Conservation (phyloP, 2,113 vertebrate species). For the Galemys pyrenaicus region DNA sequence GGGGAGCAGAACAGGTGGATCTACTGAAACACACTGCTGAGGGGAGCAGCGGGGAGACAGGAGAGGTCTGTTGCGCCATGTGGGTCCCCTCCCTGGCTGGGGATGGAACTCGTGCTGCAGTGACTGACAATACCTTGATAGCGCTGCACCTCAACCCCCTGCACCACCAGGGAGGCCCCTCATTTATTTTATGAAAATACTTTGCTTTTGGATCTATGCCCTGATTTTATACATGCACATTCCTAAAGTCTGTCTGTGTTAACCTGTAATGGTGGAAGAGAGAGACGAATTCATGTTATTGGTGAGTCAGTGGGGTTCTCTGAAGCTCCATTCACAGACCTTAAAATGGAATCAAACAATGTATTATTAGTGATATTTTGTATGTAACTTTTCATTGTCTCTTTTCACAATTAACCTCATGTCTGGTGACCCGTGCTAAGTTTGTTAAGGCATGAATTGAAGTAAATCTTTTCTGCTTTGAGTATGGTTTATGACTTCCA, state of each 20-base stretch:
- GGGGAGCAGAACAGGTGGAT: no score
- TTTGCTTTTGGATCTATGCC: background rate
- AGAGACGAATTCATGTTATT: background rate
- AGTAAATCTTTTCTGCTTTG: background rate
- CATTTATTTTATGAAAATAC: constrained; percentile 8
- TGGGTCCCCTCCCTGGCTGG: no score
- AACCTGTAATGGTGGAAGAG: background rate
- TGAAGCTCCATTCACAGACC: background rate
- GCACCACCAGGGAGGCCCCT: no score
- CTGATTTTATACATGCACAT: background rate
- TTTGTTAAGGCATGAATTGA: background rate
- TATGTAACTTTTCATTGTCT: constrained; percentile 22
- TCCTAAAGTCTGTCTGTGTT: background rate
- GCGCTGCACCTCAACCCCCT: no score
- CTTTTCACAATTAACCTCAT: background rate
- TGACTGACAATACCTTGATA: no score
- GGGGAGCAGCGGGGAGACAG: no score
- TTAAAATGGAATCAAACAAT: background rate
- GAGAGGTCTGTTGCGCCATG: no score
- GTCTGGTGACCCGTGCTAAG: background rate
- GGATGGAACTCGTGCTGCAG: no score
- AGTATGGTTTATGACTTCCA: background rate
- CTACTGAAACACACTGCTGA: no score
- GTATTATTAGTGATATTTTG: background rate
- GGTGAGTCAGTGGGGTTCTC: no score